Percentiles rank a stretch among this genome's conserved stretches.
phyloP scores from a whole-genome alignment of 2,888 invertebrate species.

The Lapara coniferarum region DNA sequence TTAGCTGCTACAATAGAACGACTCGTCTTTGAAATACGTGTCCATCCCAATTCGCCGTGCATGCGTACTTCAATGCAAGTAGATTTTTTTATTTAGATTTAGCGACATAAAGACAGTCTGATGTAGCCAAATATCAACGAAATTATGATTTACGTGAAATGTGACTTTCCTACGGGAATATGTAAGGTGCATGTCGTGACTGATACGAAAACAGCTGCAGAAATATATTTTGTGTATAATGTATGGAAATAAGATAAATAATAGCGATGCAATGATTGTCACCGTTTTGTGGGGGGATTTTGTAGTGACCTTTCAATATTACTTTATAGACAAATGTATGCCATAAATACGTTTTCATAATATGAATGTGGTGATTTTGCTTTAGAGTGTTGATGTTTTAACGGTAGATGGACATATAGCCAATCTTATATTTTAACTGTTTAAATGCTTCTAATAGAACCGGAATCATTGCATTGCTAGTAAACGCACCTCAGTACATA shows the following conservation, averaged over 20 bases:
- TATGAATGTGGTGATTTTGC: too few species aligned
- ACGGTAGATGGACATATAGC: not conserved
- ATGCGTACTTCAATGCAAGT: conserved; percentile 62
- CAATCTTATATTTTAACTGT: not conserved
- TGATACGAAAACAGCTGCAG: conserved; percentile 5
- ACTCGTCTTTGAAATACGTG: conserved; percentile 86
- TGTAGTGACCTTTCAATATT: not conserved
- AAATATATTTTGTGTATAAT: conserved; percentile 24
- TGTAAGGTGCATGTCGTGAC: conserved; percentile 10
- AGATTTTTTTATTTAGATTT: conserved; percentile 50
- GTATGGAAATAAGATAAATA: conserved; percentile 9
- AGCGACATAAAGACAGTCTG: conserved; percentile 46
- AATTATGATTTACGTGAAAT: conserved; percentile 5
- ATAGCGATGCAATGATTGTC: conserved; percentile 1
- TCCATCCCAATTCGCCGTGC: conserved; percentile 67
- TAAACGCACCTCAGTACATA: not conserved
- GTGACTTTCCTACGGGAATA: not conserved
- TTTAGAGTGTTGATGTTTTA: not conserved
- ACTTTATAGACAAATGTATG: too few species aligned
- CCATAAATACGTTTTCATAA: too few species aligned
- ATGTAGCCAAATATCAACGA: conserved; percentile 20
- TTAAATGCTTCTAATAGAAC: not conserved
- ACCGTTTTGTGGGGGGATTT: not conserved
- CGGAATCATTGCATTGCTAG: conserved; percentile 4
- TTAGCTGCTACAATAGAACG: conserved; percentile 93